These are phyloP conservation scores for Agapornis canus DNA, from an alignment of 2,797 vertebrate genomes.

Conservation along the genomic window DNA sequence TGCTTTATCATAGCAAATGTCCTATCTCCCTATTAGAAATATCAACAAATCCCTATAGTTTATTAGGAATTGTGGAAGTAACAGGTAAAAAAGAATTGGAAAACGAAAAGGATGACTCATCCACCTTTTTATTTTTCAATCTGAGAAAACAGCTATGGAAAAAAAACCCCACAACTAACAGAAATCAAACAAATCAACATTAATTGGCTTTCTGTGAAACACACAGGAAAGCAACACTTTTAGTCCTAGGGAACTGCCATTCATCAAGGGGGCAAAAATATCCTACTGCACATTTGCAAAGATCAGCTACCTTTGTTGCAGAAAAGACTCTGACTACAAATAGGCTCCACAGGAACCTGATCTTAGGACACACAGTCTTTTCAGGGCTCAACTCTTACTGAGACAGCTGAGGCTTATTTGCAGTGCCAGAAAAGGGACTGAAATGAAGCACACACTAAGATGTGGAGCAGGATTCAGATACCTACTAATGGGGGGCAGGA, in stretches of 20 bases:
- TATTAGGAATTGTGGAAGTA: neutral
- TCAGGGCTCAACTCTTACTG: neutral
- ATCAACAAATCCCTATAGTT: neutral
- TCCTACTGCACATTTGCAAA: neutral
- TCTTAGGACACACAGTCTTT: neutral
- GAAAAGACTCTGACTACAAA: conserved; percentile 9
- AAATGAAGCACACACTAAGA: neutral
- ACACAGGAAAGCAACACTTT: neutral
- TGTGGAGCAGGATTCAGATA: neutral
- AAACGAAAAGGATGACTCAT: neutral
- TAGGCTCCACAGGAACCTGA: neutral
- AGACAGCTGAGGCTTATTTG: neutral
- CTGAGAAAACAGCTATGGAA: neutral
- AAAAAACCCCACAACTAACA: fast-evolving
- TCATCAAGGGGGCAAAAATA: neutral
- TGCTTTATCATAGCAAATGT: neutral
- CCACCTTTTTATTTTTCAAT: neutral
- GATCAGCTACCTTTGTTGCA: neutral
- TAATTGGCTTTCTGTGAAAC: neutral
- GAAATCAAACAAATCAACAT: neutral
- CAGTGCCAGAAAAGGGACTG: neutral
- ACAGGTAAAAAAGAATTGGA: neutral
- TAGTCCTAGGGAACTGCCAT: neutral
- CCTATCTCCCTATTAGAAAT: neutral
- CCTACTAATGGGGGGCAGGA: neutral